phyloP scores from a whole-genome alignment of 2,797 vertebrate species.

The Myripristis murdjan region DNA sequence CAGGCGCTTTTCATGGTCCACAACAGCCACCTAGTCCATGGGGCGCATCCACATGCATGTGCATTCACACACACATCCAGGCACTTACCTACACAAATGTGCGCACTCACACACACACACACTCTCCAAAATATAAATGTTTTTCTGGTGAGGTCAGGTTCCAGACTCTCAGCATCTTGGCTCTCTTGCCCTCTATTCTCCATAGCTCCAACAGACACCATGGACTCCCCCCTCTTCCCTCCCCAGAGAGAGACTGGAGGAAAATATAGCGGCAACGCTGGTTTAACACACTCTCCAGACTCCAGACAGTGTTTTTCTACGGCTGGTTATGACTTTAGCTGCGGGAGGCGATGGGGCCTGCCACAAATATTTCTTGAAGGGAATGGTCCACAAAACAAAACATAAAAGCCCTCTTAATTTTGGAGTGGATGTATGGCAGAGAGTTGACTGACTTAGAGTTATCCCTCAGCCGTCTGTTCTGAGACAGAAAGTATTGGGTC shows the following conservation, averaged over 20 bases:
- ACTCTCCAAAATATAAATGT: slow-evolving; percentile 72
- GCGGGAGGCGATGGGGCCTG: slow-evolving; percentile 79
- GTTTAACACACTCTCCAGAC: slow-evolving; percentile 83
- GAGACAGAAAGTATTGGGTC: slow-evolving; percentile 43
- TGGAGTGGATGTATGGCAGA: slow-evolving; percentile 65
- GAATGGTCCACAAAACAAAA: slow-evolving; percentile 80
- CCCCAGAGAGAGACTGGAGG: slow-evolving; percentile 65
- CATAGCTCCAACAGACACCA: slow-evolving; percentile 64
- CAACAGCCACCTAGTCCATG: slow-evolving; percentile 66
- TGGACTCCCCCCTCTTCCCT: slow-evolving; percentile 15
- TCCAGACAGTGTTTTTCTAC: slow-evolving; percentile 82
- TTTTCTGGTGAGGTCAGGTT: slow-evolving; percentile 82
- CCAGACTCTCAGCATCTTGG: slow-evolving; percentile 74
- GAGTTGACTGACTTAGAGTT: slow-evolving; percentile 73
- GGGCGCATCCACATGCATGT: slow-evolving; percentile 30
- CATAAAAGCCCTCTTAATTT: slow-evolving; percentile 80
- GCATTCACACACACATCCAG: slow-evolving; percentile 9
- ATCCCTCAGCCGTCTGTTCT: slow-evolving; percentile 53
- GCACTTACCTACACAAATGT: slow-evolving; percentile 27
- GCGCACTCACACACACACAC: slow-evolving; percentile 18
- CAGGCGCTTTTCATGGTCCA: slow-evolving; percentile 67
- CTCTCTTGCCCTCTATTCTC: slow-evolving; percentile 68
- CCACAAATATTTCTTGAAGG: slow-evolving; percentile 81
- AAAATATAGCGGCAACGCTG: slow-evolving; percentile 72
- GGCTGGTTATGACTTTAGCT: slow-evolving; percentile 81